phyloP scores from a whole-genome alignment of 2,113 vertebrate genomes.

The Peromyscus californicus region DNA sequence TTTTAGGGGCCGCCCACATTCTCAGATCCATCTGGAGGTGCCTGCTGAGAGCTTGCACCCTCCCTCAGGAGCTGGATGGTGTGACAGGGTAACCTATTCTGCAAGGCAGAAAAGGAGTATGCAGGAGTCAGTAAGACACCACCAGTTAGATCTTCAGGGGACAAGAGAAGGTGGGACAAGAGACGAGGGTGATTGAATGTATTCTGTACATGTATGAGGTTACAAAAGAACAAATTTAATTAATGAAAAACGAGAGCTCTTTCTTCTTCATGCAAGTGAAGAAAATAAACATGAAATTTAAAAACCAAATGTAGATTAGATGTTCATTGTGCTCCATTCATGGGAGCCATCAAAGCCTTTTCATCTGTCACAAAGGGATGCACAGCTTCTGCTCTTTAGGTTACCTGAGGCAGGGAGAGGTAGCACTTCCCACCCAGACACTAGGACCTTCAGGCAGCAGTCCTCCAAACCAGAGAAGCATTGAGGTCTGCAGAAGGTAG shows the following conservation, averaged over 20 bases:
- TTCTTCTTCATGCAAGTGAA: conserved; percentile 7
- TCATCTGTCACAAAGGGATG: neutral
- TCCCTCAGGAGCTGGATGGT: neutral
- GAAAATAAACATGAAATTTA: conserved; percentile 11
- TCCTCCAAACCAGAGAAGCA: neutral
- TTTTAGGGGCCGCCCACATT: neutral
- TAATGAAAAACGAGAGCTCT: neutral
- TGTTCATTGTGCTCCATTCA: neutral
- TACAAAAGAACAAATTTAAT: neutral
- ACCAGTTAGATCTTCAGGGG: neutral
- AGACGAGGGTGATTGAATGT: neutral
- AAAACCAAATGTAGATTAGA: conserved; percentile 28
- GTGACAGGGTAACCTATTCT: neutral
- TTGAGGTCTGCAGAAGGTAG: neutral
- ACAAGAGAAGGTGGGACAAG: neutral
- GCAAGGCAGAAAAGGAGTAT: neutral
- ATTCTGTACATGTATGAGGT: neutral
- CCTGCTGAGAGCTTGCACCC: neutral
- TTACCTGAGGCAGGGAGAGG: too few species aligned
- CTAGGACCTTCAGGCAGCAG: neutral
- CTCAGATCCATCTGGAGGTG: neutral
- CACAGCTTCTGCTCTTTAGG: fast-evolving
- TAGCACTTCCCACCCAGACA: neutral
- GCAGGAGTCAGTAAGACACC: neutral
- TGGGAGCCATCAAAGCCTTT: neutral